phyloP scores from a whole-genome alignment of 2,797 vertebrate genomes.

The Limnodromus scolopaceus region DNA sequence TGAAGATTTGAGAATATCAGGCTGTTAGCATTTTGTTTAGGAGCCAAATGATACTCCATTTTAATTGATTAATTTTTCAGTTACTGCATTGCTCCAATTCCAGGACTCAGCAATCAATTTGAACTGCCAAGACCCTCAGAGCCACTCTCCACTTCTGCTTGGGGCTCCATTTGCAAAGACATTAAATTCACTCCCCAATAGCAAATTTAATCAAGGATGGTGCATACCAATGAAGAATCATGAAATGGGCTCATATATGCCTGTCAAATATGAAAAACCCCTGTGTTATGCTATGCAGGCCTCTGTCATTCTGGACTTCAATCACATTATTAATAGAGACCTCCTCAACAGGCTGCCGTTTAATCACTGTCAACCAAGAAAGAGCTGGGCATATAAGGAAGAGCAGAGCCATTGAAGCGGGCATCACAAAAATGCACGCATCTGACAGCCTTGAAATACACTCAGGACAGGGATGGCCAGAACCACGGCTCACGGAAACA shows the following conservation, averaged over 20 bases:
- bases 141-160: background rate
- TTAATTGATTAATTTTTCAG: conserved; percentile 56
- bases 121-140: conserved; percentile 47
- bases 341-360: background rate
- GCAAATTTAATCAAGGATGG: conserved; percentile 52
- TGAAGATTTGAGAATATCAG: background rate
- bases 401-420: background rate
- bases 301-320: background rate
- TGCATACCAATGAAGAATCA: conserved; percentile 7
- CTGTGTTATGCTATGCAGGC: background rate
- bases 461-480: background rate
- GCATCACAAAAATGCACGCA: background rate
- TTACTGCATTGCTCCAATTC: conserved; percentile 35
- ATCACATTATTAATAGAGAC: background rate
- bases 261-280: background rate
- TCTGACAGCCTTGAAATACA: background rate
- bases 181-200: background rate
- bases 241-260: background rate
- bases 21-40: conserved; percentile 36
- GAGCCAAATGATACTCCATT: conserved; percentile 38
- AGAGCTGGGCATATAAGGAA: background rate
- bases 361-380: background rate
- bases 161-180: conserved; percentile 1
- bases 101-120: conserved; percentile 37
- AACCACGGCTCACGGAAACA: background rate